Evolutionary conservation across 2,113 vertebrate genomes (phyloP).

Genomic region (Malurus cyaneus): DNA sequence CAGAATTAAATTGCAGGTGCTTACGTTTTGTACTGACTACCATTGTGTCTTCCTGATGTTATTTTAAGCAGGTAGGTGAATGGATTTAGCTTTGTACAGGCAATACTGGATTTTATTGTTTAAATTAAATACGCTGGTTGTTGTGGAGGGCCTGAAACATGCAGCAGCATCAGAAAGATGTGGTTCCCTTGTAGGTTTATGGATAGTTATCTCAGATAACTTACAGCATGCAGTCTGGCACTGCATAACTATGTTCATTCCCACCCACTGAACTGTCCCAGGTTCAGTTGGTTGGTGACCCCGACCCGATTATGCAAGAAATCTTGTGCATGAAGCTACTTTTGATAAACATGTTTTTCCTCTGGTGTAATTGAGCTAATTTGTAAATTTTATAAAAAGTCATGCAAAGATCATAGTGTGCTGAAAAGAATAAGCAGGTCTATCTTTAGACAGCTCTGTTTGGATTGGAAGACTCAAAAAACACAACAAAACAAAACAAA

Average conservation of each 20-base stretch:
- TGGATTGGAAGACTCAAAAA: background rate
- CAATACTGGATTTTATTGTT: background rate
- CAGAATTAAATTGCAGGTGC: background rate
- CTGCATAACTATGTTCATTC: background rate
- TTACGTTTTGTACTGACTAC: background rate
- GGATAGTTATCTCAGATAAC: background rate
- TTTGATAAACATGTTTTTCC: background rate
- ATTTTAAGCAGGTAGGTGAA: background rate
- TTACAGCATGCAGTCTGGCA: background rate
- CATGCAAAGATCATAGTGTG: background rate
- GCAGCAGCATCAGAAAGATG: background rate
- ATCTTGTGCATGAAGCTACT: background rate
- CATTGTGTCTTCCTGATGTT: background rate
- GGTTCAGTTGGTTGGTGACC: background rate
- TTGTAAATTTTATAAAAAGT: background rate
- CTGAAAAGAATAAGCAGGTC: background rate
- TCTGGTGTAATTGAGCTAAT: background rate
- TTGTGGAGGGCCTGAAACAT: background rate
- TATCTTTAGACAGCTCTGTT: background rate
- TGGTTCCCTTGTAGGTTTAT: background rate
- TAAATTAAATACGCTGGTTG: accelerated
- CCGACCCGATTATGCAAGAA: background rate
- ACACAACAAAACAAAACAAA: background rate
- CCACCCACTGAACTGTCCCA: background rate
- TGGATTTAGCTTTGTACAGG: background rate